These are phyloP conservation scores for Erynnis tages DNA, from an alignment of 2,888 invertebrate genomes.

Conservation along the genomic window DNA sequence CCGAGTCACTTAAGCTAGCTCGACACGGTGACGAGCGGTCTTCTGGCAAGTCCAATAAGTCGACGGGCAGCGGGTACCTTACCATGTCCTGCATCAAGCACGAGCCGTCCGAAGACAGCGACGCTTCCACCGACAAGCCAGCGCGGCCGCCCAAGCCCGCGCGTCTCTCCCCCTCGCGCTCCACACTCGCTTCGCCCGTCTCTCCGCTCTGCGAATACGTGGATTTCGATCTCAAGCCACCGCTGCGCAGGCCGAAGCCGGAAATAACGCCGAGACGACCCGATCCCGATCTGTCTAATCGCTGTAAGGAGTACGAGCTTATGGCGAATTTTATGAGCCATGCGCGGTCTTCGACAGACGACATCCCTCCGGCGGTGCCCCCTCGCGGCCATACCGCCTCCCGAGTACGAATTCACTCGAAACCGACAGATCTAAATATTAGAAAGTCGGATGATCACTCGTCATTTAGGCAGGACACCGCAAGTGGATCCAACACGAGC, in stretches of 20 bases:
- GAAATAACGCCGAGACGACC: conserved; percentile 39
- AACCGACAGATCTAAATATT: conserved; percentile 75
- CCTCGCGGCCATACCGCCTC: conserved; percentile 47
- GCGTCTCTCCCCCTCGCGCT: conserved; percentile 57
- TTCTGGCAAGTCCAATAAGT: conserved; percentile 64
- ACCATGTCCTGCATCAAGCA: conserved; percentile 71
- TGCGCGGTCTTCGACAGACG: conserved; percentile 44
- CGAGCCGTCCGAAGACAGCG: conserved; percentile 66
- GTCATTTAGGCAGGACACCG: conserved; percentile 45
- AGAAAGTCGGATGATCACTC: conserved; percentile 86
- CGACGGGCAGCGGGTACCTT: conserved; percentile 69
- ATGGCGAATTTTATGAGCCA: conserved; percentile 68
- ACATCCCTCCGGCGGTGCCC: conserved; percentile 59
- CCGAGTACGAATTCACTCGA: conserved; percentile 40
- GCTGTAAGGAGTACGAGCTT: conserved; percentile 69
- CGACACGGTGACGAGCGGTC: conserved; percentile 66
- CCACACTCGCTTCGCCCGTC: conserved; percentile 35
- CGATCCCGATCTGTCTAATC: conserved; percentile 38
- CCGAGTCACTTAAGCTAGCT: conserved; percentile 63
- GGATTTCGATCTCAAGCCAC: conserved; percentile 50
- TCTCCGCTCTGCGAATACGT: conserved; percentile 54
- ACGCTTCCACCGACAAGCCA: conserved; percentile 51
- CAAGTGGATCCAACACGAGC: conserved; percentile 71
- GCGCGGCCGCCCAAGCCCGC: conserved; percentile 69
- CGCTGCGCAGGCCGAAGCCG: conserved; percentile 45